phyloP scores from a whole-genome alignment of 2,888 invertebrate species.

The Heteromurus nitidus region DNA sequence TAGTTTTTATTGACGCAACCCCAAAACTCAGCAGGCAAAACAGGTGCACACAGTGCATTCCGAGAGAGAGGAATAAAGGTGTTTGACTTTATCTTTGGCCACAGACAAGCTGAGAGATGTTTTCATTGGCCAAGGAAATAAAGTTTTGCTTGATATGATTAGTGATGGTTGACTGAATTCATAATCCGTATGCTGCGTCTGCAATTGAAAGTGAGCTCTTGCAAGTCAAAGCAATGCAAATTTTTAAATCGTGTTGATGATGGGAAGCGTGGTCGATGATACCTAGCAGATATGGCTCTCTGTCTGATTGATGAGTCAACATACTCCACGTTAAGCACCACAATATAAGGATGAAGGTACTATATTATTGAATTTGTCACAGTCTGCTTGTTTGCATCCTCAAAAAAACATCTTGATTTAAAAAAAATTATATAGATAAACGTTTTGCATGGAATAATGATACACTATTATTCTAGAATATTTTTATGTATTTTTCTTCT shows the following conservation, averaged over 20 bases:
- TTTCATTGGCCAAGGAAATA: background rate
- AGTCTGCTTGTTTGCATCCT: background rate
- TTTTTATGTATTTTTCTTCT: background rate
- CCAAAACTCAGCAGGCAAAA: background rate
- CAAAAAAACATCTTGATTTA: too few species aligned
- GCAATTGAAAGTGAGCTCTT: constrained; percentile 21
- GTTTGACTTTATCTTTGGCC: constrained; percentile 17
- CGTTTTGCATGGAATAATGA: background rate
- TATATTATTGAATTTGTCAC: background rate
- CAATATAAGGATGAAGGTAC: too few species aligned
- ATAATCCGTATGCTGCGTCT: background rate
- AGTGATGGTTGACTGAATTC: constrained; percentile 17
- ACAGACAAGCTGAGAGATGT: background rate
- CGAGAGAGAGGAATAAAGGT: background rate
- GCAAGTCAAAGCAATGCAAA: background rate
- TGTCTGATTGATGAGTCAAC: constrained; percentile 39
- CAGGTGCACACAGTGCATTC: background rate
- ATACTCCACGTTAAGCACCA: constrained; percentile 6
- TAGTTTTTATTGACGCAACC: background rate
- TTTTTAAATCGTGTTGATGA: background rate
- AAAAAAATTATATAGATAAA: background rate
- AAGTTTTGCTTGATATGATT: constrained; percentile 7
- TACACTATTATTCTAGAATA: background rate
- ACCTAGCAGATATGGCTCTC: too few species aligned
- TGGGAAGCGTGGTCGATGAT: background rate